These are phyloP conservation scores for Kryptolebias ocellatus DNA, from an alignment of 2,797 vertebrate species.

Conservation along the genomic window DNA sequence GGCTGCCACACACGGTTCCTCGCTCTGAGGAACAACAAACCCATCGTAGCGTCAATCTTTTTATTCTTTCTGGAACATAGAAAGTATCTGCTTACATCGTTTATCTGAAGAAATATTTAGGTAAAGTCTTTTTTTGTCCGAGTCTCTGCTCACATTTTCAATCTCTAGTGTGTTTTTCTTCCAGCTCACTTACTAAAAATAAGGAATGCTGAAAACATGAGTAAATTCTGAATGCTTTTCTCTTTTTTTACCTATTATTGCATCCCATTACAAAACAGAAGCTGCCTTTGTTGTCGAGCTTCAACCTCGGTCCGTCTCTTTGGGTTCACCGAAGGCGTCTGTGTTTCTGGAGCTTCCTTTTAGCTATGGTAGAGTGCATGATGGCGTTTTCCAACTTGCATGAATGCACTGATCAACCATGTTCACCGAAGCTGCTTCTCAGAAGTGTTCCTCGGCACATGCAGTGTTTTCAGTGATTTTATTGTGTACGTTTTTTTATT, in stretches of 20 bases:
- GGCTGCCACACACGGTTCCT: not conserved
- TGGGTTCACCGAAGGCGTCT: not conserved
- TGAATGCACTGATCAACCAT: not conserved
- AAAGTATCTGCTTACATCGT: not conserved
- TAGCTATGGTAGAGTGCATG: not conserved
- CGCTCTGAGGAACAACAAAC: slow-evolving; percentile 13
- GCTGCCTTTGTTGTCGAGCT: too few relatives aligned
- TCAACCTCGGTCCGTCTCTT: too few relatives aligned
- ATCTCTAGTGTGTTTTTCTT: not conserved
- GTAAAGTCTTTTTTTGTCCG: not conserved
- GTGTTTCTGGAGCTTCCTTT: not conserved
- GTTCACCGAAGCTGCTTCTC: not conserved
- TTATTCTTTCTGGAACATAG: not conserved
- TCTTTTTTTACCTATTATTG: not conserved
- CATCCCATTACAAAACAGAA: too few relatives aligned
- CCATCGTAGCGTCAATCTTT: not conserved
- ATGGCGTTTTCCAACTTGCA: not conserved
- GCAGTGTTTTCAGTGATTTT: not conserved
- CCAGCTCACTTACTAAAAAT: not conserved
- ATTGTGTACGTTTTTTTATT: not conserved
- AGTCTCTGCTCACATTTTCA: not conserved
- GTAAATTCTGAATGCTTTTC: too few relatives aligned
- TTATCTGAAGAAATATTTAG: not conserved
- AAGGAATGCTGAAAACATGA: not conserved
- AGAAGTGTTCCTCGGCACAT: not conserved